phyloP scores from a whole-genome alignment of 2,113 vertebrate species.

The Entomyzon cyanotis region DNA sequence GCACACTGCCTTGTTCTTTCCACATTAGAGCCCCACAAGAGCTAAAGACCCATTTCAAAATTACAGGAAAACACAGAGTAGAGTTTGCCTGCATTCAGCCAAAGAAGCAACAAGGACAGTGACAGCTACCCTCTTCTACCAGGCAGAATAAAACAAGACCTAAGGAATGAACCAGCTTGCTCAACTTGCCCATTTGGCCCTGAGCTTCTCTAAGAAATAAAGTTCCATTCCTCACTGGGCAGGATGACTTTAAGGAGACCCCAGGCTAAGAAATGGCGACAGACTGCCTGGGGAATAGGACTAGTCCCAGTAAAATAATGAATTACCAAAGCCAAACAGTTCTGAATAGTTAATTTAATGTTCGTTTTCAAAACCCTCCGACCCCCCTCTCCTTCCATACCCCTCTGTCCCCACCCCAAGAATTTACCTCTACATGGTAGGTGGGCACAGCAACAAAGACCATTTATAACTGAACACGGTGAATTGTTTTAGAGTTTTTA shows the following conservation, averaged over 20 bases:
- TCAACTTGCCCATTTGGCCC: not conserved
- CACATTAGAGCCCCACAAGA: fast-evolving
- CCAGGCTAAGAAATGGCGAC: not conserved
- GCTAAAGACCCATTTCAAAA: not conserved
- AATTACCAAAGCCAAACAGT: not conserved
- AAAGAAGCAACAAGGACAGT: not conserved
- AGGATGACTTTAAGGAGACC: not conserved
- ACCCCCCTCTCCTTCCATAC: not conserved
- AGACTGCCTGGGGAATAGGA: not conserved
- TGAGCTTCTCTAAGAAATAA: not conserved
- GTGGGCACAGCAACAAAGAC: not conserved
- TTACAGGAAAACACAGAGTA: not conserved
- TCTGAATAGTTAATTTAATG: not conserved
- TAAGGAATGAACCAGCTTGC: not conserved
- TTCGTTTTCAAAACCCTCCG: not conserved
- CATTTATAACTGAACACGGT: not conserved
- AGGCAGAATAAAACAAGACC: not conserved
- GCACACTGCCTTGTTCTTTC: not conserved
- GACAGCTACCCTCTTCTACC: not conserved
- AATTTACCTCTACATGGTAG: not conserved
- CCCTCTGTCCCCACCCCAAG: not conserved
- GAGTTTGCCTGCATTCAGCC: not conserved
- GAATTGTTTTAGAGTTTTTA: not conserved
- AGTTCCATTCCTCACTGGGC: not conserved
- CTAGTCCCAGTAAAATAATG: not conserved